A percentile compares a stretch with the other conserved stretches of the same genome.
These are phyloP conservation scores for Naso thynnoides DNA, from an alignment of 2,797 vertebrate genomes.

Conservation along the genomic window DNA sequence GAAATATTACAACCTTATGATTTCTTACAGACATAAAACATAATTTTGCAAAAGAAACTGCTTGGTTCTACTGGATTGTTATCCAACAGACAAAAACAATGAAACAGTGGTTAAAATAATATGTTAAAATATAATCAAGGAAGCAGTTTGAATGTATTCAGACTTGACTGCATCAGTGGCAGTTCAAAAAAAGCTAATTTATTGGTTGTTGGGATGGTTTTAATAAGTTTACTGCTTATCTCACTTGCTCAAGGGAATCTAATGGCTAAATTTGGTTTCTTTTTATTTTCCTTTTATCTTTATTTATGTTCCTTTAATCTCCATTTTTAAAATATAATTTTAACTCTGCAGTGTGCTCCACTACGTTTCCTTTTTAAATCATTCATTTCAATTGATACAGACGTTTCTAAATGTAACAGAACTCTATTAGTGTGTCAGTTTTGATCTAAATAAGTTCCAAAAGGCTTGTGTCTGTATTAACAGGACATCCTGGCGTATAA, in stretches of 20 bases:
- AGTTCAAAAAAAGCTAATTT: background rate
- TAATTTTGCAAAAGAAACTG: background rate
- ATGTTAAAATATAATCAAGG: background rate
- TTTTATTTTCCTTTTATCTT: background rate
- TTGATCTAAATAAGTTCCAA: background rate
- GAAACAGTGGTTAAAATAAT: background rate
- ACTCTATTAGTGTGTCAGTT: background rate
- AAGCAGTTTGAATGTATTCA: background rate
- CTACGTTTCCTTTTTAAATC: background rate
- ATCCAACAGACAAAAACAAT: background rate
- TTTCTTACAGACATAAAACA: background rate
- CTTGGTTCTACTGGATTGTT: background rate
- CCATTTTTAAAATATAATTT: too few species aligned
- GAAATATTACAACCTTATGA: background rate
- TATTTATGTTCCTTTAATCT: too few species aligned
- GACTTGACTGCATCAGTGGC: background rate
- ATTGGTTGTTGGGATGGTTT: accelerated
- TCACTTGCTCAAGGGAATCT: background rate
- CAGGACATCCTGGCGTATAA: slow-evolving; percentile 95
- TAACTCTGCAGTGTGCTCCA: background rate
- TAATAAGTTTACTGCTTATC: background rate
- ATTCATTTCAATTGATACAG: background rate
- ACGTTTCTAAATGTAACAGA: background rate
- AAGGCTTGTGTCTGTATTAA: slow-evolving; percentile 13
- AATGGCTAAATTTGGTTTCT: background rate